Conservation (phyloP, 2,797 vertebrate species). For the Sebastes diploproa region DNA sequence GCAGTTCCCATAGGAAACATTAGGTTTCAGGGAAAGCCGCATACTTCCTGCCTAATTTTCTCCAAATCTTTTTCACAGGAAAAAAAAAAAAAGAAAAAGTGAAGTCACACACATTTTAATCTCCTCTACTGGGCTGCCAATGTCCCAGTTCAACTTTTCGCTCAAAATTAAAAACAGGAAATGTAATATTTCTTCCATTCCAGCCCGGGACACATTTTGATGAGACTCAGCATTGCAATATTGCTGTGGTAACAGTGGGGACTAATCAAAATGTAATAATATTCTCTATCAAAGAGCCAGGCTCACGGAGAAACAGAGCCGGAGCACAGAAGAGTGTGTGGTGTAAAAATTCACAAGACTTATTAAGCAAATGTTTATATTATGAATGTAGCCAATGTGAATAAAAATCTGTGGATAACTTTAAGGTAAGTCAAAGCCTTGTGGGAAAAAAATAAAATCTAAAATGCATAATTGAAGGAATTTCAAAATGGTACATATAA, state of each 20-base stretch:
- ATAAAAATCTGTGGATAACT: neutral
- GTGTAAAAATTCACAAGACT: conserved; percentile 13
- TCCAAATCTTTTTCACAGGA: conserved; percentile 55
- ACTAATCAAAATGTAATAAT: conserved; percentile 69
- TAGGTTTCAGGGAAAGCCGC: conserved; percentile 63
- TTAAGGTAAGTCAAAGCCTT: neutral
- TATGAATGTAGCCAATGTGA: neutral
- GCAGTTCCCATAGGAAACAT: conserved; percentile 58
- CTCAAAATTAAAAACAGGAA: conserved; percentile 74
- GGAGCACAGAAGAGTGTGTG: neutral
- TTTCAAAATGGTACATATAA: neutral
- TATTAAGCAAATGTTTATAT: conserved; percentile 9
- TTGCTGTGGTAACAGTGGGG: conserved; percentile 55
- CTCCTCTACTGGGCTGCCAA: conserved; percentile 58
- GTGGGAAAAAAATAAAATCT: neutral
- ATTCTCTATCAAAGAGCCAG: conserved; percentile 45
- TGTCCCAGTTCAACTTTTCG: conserved; percentile 64
- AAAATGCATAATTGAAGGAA: neutral
- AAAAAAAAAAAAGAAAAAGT: conserved; percentile 35
- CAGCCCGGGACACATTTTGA: conserved; percentile 54
- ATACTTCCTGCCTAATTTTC: conserved; percentile 66
- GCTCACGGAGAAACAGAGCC: conserved; percentile 5
- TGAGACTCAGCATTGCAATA: conserved; percentile 65
- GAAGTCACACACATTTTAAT: conserved; percentile 71
- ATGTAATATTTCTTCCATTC: conserved; percentile 65